Percentiles rank a stretch among this genome's conserved stretches.
phyloP scores from a whole-genome alignment of 2,797 vertebrate species.

The Danio aesculapii region DNA sequence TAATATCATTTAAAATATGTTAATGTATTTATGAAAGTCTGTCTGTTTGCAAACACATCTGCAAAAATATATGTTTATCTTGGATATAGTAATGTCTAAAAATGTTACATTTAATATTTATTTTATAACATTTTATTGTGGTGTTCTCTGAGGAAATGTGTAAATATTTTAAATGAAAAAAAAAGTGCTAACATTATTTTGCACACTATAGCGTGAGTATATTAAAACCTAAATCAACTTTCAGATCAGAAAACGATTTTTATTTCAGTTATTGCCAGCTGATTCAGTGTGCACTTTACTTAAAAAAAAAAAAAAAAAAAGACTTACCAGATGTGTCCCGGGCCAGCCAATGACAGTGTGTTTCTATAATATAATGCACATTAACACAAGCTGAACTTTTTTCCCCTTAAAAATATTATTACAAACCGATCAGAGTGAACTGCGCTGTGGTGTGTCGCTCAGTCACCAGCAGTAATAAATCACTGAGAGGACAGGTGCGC shows the following conservation, averaged over 20 bases:
- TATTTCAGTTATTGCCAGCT: not conserved
- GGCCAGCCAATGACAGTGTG: not conserved
- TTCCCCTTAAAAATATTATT: not conserved
- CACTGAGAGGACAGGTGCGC: constrained; percentile 51
- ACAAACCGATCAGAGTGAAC: not conserved
- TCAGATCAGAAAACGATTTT: not conserved
- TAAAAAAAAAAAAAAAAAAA: no score
- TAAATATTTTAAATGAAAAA: no score
- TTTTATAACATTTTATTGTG: no score
- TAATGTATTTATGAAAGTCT: no score
- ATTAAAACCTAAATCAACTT: not conserved
- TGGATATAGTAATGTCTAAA: no score
- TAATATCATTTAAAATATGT: no score
- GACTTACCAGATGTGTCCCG: constrained; percentile 32
- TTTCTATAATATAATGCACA: not conserved
- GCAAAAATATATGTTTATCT: no score
- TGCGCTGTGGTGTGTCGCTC: not conserved
- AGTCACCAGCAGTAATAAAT: constrained; percentile 54
- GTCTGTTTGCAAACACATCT: no score
- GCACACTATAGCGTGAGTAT: no score
- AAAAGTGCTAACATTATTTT: no score
- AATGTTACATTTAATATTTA: no score
- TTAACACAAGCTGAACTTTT: not conserved
- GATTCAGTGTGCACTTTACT: not conserved
- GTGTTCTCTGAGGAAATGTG: no score